Percentiles rank a stretch among this genome's conserved stretches.
Conservation (phyloP, 2,113 vertebrate species). For the Halichoeres trimaculatus region DNA sequence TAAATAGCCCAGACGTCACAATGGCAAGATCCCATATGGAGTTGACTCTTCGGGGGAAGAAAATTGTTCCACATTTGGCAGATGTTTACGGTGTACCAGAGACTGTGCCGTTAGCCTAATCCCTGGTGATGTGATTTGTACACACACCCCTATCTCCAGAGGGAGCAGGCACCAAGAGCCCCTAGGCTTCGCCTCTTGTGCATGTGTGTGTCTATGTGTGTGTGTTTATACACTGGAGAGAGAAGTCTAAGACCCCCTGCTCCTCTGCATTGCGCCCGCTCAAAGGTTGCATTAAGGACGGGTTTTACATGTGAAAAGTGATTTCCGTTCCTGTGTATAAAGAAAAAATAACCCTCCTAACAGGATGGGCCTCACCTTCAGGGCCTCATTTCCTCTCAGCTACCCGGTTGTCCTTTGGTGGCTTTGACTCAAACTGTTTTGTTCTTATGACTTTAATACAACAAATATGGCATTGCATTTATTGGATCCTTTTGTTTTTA, state of each 20-base stretch:
- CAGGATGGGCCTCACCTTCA: slow-evolving; percentile 68
- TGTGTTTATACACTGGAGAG: slow-evolving; percentile 65
- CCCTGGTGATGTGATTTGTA: slow-evolving; percentile 88
- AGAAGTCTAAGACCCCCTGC: slow-evolving; percentile 80
- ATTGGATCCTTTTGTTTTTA: not conserved
- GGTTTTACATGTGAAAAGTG: slow-evolving; percentile 86
- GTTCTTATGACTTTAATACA: slow-evolving; percentile 25
- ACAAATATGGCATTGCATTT: not conserved
- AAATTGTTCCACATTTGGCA: slow-evolving; percentile 85
- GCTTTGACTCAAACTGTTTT: slow-evolving; percentile 35
- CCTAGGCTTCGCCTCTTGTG: slow-evolving; percentile 55
- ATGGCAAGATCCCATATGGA: slow-evolving; percentile 79
- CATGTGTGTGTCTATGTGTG: slow-evolving; percentile 40
- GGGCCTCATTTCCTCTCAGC: slow-evolving; percentile 49
- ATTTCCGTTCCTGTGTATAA: slow-evolving; percentile 80
- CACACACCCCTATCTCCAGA: slow-evolving; percentile 83
- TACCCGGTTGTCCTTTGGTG: slow-evolving; percentile 44
- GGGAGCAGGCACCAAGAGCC: slow-evolving; percentile 76
- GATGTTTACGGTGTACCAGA: slow-evolving; percentile 83
- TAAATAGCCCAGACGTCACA: slow-evolving; percentile 78
- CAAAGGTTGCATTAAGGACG: slow-evolving; percentile 84
- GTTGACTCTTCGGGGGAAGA: slow-evolving; percentile 67
- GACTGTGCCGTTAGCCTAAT: slow-evolving; percentile 85
- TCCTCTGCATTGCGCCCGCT: slow-evolving; percentile 76
- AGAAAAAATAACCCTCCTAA: slow-evolving; percentile 74